Percentiles rank a stretch among this genome's conserved stretches.
phyloP scores from a whole-genome alignment of 2,113 vertebrate genomes.

The Ahaetulla prasina region DNA sequence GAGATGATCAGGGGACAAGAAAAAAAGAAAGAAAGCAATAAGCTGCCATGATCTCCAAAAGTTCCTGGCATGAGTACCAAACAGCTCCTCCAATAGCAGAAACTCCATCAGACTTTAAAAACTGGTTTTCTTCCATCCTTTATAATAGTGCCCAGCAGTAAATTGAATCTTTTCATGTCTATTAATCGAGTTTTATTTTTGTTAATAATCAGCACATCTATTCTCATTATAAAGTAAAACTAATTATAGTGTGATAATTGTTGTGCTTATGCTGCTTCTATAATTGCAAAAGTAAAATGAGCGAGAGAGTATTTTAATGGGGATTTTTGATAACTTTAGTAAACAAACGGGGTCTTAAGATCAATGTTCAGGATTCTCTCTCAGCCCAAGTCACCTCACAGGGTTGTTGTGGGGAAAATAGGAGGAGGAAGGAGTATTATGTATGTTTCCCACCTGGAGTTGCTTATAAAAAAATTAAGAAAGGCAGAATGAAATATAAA shows the following conservation, averaged over 20 bases:
- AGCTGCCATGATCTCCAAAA: neutral
- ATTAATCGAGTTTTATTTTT: neutral
- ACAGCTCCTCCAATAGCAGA: neutral
- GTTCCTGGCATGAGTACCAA: neutral
- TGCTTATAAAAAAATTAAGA: neutral
- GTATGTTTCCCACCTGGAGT: neutral
- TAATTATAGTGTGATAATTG: neutral
- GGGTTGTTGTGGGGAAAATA: neutral
- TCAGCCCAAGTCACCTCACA: neutral
- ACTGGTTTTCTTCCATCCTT: neutral
- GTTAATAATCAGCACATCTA: neutral
- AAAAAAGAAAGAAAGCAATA: neutral
- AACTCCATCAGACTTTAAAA: neutral
- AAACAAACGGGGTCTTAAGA: neutral
- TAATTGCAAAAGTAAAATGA: neutral
- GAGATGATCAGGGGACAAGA: neutral
- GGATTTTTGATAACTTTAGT: neutral
- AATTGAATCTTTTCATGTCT: neutral
- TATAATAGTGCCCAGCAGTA: neutral
- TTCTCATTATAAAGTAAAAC: neutral
- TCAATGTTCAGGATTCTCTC: neutral
- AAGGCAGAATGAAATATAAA: neutral
- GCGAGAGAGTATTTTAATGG: neutral
- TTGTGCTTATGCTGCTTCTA: neutral
- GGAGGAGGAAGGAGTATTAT: neutral